Conservation (phyloP, 2,888 invertebrate genomes). For the Metellina segmentata region DNA sequence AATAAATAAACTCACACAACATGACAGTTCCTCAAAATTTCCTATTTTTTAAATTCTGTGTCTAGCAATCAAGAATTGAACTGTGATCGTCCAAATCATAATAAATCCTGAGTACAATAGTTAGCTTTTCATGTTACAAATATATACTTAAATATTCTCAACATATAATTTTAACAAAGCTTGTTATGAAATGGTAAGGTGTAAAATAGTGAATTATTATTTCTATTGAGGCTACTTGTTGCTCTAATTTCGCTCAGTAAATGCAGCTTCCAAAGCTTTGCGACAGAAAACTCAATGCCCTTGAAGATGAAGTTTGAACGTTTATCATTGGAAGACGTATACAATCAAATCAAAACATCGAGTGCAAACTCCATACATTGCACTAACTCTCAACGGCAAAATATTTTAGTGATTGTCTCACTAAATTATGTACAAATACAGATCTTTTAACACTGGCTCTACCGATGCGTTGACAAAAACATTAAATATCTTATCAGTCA, state of each 20-base stretch:
- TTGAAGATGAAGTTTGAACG: neutral
- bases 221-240: too few relatives aligned
- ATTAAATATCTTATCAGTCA: neutral
- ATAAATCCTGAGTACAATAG: too few relatives aligned
- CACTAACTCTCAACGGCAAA: constrained; percentile 8
- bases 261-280: neutral
- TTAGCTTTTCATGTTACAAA: too few relatives aligned
- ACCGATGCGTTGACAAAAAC: neutral
- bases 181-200: too few relatives aligned
- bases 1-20: too few relatives aligned
- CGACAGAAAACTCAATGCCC: neutral
- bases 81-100: too few relatives aligned
- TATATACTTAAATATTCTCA: too few relatives aligned
- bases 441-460: constrained; percentile 11
- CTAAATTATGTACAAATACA: constrained; percentile 46
- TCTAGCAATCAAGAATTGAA: too few relatives aligned
- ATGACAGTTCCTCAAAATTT: too few relatives aligned
- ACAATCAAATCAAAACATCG: neutral
- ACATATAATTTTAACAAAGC: too few relatives aligned
- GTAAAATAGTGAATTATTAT: too few relatives aligned
- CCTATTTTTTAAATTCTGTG: too few relatives aligned
- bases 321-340: constrained; percentile 36
- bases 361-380: constrained; percentile 22
- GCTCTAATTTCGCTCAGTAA: neutral
- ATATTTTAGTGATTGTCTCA: constrained; percentile 53